phyloP scores from a whole-genome alignment of 2,797 vertebrate genomes.

The Psittacula derbiana region DNA sequence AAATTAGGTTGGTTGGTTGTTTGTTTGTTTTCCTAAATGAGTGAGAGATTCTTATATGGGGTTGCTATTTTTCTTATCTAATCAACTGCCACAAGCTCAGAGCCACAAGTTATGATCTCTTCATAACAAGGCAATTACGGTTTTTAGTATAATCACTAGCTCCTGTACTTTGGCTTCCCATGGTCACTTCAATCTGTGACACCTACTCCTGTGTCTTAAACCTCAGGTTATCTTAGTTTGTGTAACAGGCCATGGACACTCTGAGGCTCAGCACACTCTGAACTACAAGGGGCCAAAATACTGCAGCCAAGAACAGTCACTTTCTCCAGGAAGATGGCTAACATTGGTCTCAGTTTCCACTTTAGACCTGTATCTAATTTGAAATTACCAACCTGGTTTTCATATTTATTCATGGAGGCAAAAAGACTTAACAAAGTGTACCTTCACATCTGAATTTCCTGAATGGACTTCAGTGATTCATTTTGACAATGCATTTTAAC shows the following conservation, averaged over 20 bases:
- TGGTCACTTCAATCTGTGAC: not conserved
- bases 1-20: not conserved
- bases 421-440: not conserved
- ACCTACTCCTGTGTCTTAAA: not conserved
- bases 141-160: not conserved
- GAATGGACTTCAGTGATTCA: not conserved
- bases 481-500: not conserved
- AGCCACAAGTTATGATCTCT: not conserved
- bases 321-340: not conserved
- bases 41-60: not conserved
- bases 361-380: not conserved
- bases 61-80: not conserved
- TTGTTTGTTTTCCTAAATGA: not conserved
- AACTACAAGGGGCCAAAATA: not conserved
- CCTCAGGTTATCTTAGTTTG: not conserved
- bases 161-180: not conserved
- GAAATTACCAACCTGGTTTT: not conserved
- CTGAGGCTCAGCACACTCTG: not conserved
- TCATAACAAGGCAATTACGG: not conserved
- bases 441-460: not conserved
- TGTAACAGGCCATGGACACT: not conserved
- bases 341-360: not conserved
- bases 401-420: not conserved
- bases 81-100: not conserved
- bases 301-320: not conserved